A percentile compares a stretch with the other conserved stretches of the same genome.
These are phyloP conservation scores for Hemibagrus wyckioides DNA, from an alignment of 2,113 vertebrate genomes.

Conservation along the genomic window DNA sequence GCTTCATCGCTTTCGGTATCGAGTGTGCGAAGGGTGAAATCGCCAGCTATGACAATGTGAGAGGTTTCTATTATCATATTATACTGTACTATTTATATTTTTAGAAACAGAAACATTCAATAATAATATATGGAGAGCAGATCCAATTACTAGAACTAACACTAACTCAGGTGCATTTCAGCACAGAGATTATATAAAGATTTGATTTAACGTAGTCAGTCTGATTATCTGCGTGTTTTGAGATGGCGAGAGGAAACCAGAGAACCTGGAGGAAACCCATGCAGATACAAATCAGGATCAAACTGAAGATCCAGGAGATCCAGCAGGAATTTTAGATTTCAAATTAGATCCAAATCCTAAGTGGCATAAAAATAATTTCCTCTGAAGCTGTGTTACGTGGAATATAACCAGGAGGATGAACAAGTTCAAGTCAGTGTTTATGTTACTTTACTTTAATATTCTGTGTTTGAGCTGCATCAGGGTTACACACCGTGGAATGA, in stretches of 20 bases:
- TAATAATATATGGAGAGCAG: not conserved
- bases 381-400: not conserved
- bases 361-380: not conserved
- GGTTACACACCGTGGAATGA: no score
- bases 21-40: conserved; percentile 86
- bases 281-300: not conserved
- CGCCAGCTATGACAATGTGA: conserved; percentile 82
- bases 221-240: no score
- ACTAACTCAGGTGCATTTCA: no score
- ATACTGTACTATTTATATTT: no score
- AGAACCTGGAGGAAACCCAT: not conserved
- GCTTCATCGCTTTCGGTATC: conserved; percentile 90
- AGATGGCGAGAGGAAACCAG: not conserved
- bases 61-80: conserved; percentile 29
- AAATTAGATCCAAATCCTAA: not conserved
- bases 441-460: no score
- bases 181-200: not conserved
- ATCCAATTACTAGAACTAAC: no score
- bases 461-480: no score
- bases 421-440: no score
- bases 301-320: not conserved
- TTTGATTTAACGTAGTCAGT: no score
- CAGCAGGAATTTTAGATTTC: not conserved
- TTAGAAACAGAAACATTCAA: not conserved
- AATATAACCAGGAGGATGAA: no score